phyloP scores from a whole-genome alignment of 2,797 vertebrate genomes.

The Liasis olivaceus region DNA sequence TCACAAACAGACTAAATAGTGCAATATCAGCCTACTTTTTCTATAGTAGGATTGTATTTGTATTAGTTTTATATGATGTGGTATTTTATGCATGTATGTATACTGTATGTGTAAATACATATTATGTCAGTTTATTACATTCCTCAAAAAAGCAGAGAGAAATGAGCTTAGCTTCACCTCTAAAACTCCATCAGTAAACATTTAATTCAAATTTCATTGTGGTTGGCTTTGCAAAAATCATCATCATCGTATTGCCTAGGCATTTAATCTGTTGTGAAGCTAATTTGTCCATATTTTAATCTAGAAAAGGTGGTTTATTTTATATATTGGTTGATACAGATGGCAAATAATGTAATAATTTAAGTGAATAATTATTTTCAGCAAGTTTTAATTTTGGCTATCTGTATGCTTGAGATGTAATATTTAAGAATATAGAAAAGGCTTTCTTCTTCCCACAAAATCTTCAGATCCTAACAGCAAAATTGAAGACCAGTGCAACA shows the following conservation, averaged over 20 bases:
- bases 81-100: too few relatives aligned
- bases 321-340: background rate
- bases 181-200: background rate
- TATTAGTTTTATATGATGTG: background rate
- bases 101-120: too few relatives aligned
- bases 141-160: too few relatives aligned
- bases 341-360: background rate
- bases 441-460: background rate
- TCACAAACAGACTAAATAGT: background rate
- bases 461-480: background rate
- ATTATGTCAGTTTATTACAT: background rate
- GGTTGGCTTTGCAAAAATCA: background rate
- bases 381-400: too few relatives aligned
- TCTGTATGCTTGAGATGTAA: too few relatives aligned
- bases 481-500: background rate
- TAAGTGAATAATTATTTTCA: too few relatives aligned
- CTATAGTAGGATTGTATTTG: background rate
- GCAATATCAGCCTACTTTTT: background rate
- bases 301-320: background rate
- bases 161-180: background rate
- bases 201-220: background rate
- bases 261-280: background rate
- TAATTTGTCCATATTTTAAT: background rate
- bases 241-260: background rate
- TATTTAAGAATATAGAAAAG: background rate